Conservation (phyloP, 2,888 invertebrate genomes). For the Bellardia pandia region DNA sequence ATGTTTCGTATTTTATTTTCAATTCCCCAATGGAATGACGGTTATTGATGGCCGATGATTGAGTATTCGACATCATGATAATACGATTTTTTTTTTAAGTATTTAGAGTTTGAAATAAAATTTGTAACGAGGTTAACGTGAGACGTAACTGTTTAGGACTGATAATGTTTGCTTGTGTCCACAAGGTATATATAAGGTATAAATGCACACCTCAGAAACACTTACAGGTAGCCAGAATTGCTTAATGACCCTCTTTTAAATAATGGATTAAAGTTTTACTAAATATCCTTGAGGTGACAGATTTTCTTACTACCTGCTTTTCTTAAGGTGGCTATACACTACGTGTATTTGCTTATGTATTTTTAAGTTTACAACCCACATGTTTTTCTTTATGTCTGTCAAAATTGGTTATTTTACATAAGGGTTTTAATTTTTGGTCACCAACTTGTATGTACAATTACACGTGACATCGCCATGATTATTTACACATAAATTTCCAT, state of each 20-base stretch:
- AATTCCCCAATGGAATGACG: conserved; percentile 74
- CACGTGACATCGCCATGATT: too few species aligned
- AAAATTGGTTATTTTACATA: too few species aligned
- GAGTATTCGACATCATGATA: not conserved
- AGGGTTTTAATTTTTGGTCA: too few species aligned
- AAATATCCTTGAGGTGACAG: not conserved
- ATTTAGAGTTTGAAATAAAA: conserved; percentile 3
- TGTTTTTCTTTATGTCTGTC: too few species aligned
- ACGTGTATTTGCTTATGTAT: too few species aligned
- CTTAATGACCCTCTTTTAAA: not conserved
- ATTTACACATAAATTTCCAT: too few species aligned
- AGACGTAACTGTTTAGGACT: conserved; percentile 40
- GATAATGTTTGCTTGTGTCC: not conserved
- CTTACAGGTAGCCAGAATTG: not conserved
- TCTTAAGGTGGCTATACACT: too few species aligned
- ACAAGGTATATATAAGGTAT: conserved; percentile 17
- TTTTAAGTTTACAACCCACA: too few species aligned
- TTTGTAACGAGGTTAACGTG: conserved; percentile 22
- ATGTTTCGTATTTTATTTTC: conserved; percentile 77
- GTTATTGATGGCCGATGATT: not conserved
- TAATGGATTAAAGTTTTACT: not conserved
- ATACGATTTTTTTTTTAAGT: not conserved
- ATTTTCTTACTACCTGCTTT: conserved; percentile 8
- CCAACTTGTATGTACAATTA: too few species aligned
- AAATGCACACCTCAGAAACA: not conserved